Percentiles rank a stretch among this genome's conserved stretches.
Evolutionary conservation across 2,888 invertebrate genomes (phyloP).

Genomic region (Heliconius hortense): DNA sequence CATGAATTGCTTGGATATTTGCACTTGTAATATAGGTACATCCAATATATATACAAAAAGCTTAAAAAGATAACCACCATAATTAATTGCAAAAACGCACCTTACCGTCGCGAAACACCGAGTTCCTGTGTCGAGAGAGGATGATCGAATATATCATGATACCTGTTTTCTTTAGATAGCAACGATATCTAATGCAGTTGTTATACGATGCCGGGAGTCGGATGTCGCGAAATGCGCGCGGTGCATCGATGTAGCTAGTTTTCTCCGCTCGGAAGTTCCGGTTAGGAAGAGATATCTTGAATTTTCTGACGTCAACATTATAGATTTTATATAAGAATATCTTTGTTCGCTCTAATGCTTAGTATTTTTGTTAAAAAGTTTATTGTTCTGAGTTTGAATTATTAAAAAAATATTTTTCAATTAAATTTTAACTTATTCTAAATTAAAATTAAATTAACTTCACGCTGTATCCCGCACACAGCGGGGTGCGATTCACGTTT

Average conservation of each 20-base stretch:
- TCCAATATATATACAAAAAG: too few species aligned
- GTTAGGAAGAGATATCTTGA: constrained; percentile 48
- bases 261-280: constrained; percentile 65
- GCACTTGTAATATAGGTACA: too few species aligned
- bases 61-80: neutral
- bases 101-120: neutral
- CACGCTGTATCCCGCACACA: too few species aligned
- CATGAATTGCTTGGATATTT: too few species aligned
- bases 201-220: constrained; percentile 58
- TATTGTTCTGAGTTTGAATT: neutral
- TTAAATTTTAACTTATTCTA: neutral
- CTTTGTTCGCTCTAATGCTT: neutral
- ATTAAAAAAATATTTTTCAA: neutral
- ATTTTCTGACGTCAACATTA: constrained; percentile 44
- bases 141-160: constrained; percentile 14
- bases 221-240: constrained; percentile 49
- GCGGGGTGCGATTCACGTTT: too few species aligned
- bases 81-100: constrained; percentile 16
- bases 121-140: constrained; percentile 19
- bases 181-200: constrained; percentile 45
- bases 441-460: too few species aligned
- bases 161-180: constrained; percentile 37
- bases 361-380: neutral
- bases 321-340: constrained; percentile 27
- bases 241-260: constrained; percentile 48